Conservation (phyloP, 2,113 vertebrate genomes). For the Psophia crepitans region DNA sequence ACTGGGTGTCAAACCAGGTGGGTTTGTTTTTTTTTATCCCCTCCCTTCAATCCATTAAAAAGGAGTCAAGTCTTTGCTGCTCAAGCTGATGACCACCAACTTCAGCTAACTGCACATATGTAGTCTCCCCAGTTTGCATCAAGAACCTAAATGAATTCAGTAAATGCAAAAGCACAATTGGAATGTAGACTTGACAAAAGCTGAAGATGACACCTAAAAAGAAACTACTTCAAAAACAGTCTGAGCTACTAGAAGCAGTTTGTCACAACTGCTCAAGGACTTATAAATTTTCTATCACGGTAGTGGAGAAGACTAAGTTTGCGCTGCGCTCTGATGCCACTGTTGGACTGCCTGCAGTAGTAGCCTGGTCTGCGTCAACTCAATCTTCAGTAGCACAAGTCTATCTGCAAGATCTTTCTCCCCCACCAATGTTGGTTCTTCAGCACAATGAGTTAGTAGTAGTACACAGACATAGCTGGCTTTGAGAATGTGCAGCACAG, state of each 20-base stretch:
- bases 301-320: background rate
- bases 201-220: background rate
- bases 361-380: background rate
- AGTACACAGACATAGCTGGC: background rate
- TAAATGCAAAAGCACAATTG: background rate
- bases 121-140: background rate
- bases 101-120: background rate
- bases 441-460: background rate
- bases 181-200: background rate
- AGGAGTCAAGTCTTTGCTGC: background rate
- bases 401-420: background rate
- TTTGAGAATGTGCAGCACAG: background rate
- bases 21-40: too few species aligned
- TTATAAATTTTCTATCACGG: background rate
- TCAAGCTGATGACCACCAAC: background rate
- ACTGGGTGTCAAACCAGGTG: background rate
- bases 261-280: background rate
- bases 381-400: background rate
- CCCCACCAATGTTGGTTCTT: accelerated
- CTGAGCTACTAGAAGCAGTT: background rate
- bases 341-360: background rate
- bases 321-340: background rate
- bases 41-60: background rate
- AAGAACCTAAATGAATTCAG: background rate
- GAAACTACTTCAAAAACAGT: background rate